Percentiles rank a stretch among this genome's conserved stretches.
Conservation (phyloP, 1,140 invertebrate genomes). For the Mycetomoellerius zeteki region DNA sequence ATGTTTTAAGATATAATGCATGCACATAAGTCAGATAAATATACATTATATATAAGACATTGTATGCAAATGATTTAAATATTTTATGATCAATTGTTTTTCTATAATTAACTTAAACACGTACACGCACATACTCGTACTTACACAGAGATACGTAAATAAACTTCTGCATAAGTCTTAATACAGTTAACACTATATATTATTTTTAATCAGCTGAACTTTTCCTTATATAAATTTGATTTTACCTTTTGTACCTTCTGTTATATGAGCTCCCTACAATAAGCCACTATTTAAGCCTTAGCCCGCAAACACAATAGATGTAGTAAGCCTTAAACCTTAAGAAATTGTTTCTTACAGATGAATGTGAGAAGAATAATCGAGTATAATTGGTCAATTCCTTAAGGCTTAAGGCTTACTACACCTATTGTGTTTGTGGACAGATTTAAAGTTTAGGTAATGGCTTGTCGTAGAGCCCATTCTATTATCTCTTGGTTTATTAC, state of each 20-base stretch:
- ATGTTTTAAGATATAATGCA: conserved; percentile 20
- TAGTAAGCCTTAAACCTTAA: too few relatives aligned
- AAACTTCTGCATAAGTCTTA: not conserved
- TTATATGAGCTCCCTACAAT: not conserved
- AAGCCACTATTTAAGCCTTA: too few relatives aligned
- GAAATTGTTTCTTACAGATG: too few relatives aligned
- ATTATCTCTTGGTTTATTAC: not conserved
- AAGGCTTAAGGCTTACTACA: too few relatives aligned
- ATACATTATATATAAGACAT: conserved; percentile 26
- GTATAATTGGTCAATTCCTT: too few relatives aligned
- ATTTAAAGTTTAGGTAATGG: too few relatives aligned
- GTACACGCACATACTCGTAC: not conserved
- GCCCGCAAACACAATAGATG: too few relatives aligned
- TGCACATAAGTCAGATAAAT: conserved; percentile 14
- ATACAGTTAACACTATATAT: not conserved
- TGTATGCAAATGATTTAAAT: conserved; percentile 14
- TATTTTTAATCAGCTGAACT: not conserved
- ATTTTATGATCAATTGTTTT: conserved; percentile 30
- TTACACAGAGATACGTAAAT: not conserved
- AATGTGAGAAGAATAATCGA: too few relatives aligned
- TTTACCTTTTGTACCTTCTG: not conserved
- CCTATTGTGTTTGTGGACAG: too few relatives aligned
- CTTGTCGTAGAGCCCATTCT: too few relatives aligned
- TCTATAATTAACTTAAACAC: not conserved
- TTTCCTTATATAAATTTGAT: not conserved